A percentile compares a stretch with the other conserved stretches of the same genome.
Evolutionary conservation across 2,888 invertebrate genomes (phyloP).

Genomic region (Andrena trimmerana): DNA sequence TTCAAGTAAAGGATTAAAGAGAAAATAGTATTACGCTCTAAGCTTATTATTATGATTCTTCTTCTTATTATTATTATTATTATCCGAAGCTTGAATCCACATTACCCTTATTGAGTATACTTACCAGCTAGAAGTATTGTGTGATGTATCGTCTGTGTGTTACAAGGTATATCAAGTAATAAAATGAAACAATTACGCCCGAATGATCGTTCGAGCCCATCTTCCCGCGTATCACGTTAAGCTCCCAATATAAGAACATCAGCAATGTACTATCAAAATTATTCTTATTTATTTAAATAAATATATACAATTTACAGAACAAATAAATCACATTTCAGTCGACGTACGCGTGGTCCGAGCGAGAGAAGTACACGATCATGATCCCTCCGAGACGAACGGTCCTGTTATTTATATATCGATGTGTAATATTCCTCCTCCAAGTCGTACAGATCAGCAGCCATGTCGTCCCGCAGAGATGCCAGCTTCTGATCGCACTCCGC

Average conservation of each 20-base stretch:
- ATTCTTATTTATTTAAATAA: constrained; percentile 75
- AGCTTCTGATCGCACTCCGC: constrained; percentile 97
- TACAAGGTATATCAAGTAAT: constrained; percentile 80
- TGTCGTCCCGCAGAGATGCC: constrained; percentile 96
- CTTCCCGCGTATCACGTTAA: constrained; percentile 29
- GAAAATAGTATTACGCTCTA: constrained; percentile 74
- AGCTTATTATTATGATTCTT: constrained; percentile 75
- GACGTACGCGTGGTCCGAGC: constrained; percentile 30
- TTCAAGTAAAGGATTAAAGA: constrained; percentile 66
- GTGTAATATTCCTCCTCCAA: constrained; percentile 97
- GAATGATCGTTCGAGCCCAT: constrained; percentile 30
- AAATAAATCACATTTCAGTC: constrained; percentile 49
- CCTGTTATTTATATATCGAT: constrained; percentile 90
- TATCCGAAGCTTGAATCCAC: constrained; percentile 77
- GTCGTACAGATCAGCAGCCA: constrained; percentile 97
- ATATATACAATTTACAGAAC: constrained; percentile 70
- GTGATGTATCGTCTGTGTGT: constrained; percentile 83
- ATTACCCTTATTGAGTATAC: constrained; percentile 78
- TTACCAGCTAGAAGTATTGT: constrained; percentile 80
- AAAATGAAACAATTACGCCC: constrained; percentile 76
- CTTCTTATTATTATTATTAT: constrained; percentile 68
- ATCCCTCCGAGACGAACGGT: neutral
- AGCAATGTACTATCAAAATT: constrained; percentile 69
- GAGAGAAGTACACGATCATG: neutral
- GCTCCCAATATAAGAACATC: constrained; percentile 9